These are phyloP conservation scores for Caretta caretta DNA, from an alignment of 2,113 vertebrate species.

Conservation along the genomic window DNA sequence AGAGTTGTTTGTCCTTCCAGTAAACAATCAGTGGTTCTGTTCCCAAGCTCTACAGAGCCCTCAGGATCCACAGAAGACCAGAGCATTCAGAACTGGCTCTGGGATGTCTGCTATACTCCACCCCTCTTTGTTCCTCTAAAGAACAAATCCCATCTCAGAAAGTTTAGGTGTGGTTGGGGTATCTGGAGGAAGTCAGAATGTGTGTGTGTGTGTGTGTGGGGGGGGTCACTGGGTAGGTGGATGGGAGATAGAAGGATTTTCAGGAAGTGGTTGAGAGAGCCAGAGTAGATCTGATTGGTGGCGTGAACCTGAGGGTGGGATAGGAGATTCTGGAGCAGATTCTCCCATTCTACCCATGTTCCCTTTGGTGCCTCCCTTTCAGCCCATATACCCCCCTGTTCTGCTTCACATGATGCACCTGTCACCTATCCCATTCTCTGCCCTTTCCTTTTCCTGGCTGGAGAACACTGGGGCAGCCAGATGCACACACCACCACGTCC, in stretches of 20 bases:
- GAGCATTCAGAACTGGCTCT: not conserved
- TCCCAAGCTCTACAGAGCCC: not conserved
- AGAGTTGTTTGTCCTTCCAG: not conserved
- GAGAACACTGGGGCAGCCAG: not conserved
- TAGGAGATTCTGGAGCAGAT: not conserved
- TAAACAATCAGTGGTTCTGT: not conserved
- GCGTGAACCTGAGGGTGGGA: not conserved
- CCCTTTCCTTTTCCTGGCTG: not conserved
- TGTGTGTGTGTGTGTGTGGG: no score
- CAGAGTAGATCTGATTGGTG: not conserved
- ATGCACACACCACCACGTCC: not conserved
- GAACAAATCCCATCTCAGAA: not conserved
- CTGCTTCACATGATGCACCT: not conserved
- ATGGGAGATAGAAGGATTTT: not conserved
- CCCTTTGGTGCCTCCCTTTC: not conserved
- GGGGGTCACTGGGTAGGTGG: not conserved
- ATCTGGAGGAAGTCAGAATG: not conserved
- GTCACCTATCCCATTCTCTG: not conserved
- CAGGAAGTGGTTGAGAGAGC: not conserved
- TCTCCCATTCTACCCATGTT: not conserved
- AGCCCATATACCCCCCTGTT: not conserved
- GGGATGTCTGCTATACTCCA: not conserved
- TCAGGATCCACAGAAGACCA: not conserved
- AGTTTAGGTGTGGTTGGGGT: not conserved
- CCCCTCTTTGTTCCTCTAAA: not conserved